These are phyloP conservation scores for Athripsodes cinereus DNA, from an alignment of 2,888 invertebrate genomes.

Conservation along the genomic window DNA sequence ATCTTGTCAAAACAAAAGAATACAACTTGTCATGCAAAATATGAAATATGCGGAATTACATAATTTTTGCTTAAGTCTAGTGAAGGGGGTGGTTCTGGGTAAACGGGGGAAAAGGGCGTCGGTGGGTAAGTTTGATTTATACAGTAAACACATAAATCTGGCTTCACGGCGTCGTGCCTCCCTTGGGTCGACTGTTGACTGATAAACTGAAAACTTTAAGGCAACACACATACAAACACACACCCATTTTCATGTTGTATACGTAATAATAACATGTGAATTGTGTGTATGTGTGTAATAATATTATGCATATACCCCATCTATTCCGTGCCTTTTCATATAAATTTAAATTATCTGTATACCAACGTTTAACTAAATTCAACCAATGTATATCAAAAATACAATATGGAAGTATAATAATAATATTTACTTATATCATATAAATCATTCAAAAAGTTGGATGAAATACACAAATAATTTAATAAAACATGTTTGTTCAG, in stretches of 20 bases:
- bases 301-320: background rate
- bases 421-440: no score
- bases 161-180: slow-evolving; percentile 30
- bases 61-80: slow-evolving; percentile 24
- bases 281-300: background rate
- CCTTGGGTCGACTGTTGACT: slow-evolving; percentile 17
- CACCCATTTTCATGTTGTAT: no score
- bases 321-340: background rate
- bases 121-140: slow-evolving; percentile 41
- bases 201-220: slow-evolving; percentile 19
- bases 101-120: slow-evolving; percentile 5
- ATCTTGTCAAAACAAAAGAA: slow-evolving; percentile 28
- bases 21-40: slow-evolving; percentile 27
- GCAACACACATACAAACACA: background rate
- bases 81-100: slow-evolving; percentile 15
- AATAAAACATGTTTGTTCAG: no score
- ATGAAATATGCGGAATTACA: slow-evolving; percentile 28
- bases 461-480: no score
- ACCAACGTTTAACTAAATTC: background rate
- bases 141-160: slow-evolving; percentile 55
- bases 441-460: no score
- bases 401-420: no score
- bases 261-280: no score
- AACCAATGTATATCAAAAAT: background rate
- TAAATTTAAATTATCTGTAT: slow-evolving; percentile 1